Evolutionary conservation across 1,140 invertebrate species (phyloP).

Genomic region (Monomorium pharaonis): DNA sequence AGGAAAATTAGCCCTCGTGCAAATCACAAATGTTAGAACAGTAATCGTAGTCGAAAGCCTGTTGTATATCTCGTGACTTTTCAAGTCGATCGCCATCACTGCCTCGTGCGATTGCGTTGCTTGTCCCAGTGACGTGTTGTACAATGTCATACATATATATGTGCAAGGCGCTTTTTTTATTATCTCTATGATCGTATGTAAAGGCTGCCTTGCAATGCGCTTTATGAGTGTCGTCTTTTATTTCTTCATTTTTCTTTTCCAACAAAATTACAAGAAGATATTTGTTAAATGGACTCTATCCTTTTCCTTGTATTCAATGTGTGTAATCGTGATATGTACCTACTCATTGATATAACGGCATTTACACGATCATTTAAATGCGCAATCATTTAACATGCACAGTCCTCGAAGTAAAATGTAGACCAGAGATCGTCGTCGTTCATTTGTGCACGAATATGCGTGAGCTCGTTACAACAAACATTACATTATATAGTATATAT

Average conservation of each 20-base stretch:
- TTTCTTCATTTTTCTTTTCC: slow-evolving; percentile 36
- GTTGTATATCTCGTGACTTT: slow-evolving; percentile 44
- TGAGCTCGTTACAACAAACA: slow-evolving; percentile 39
- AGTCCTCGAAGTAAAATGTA: slow-evolving; percentile 16
- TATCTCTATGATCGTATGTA: slow-evolving; percentile 54
- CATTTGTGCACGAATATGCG: slow-evolving; percentile 47
- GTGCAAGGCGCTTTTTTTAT: slow-evolving; percentile 51
- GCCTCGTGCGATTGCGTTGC: slow-evolving; percentile 62
- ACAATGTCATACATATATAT: slow-evolving; percentile 26
- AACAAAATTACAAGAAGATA: slow-evolving; percentile 10
- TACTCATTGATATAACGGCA: slow-evolving; percentile 1
- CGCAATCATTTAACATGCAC: not conserved
- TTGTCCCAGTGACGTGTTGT: slow-evolving; percentile 57
- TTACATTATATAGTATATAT: slow-evolving; percentile 32
- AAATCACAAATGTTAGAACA: not conserved
- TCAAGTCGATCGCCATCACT: slow-evolving; percentile 35
- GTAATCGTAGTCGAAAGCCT: slow-evolving; percentile 32
- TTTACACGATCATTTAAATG: slow-evolving; percentile 15
- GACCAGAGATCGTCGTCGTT: slow-evolving; percentile 39
- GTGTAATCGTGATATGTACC: slow-evolving; percentile 3
- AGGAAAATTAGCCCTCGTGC: slow-evolving; percentile 4
- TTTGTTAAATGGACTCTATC: slow-evolving; percentile 33
- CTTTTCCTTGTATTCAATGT: slow-evolving; percentile 34
- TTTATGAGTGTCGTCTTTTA: slow-evolving; percentile 64
- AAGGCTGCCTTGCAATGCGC: slow-evolving; percentile 66